These are phyloP conservation scores for Drosophila gunungcola DNA, from an alignment of 1,140 invertebrate genomes.

Conservation along the genomic window DNA sequence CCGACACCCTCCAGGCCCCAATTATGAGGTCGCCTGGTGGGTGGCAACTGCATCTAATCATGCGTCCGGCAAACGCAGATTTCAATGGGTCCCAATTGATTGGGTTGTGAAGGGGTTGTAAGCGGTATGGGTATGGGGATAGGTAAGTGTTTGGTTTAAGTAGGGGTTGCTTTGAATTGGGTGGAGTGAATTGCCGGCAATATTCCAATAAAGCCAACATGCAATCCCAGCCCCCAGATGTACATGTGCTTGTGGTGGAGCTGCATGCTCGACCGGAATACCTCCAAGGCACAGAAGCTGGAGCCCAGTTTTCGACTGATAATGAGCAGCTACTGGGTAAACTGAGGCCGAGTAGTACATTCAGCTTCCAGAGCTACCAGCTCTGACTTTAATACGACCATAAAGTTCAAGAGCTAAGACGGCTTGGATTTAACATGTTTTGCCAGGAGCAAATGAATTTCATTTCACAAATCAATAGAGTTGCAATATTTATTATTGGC, in stretches of 20 bases:
- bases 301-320: slow-evolving; percentile 12
- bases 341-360: neutral
- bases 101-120: slow-evolving; percentile 3
- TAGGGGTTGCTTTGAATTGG: neutral
- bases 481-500: too few species aligned
- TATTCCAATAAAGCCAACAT: slow-evolving; percentile 11
- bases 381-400: neutral
- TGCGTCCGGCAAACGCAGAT: slow-evolving; percentile 23
- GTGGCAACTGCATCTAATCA: slow-evolving; percentile 41
- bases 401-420: too few species aligned
- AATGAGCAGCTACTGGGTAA: slow-evolving; percentile 20
- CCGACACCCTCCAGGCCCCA: slow-evolving; percentile 4
- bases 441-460: neutral
- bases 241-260: slow-evolving; percentile 2
- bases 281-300: slow-evolving; percentile 11
- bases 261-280: neutral
- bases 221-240: neutral
- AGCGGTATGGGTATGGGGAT: neutral
- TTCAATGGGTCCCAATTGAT: slow-evolving; percentile 40
- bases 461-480: too few species aligned
- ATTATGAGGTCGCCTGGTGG: slow-evolving; percentile 13
- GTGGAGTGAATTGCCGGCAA: slow-evolving; percentile 12
- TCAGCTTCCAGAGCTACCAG: too few species aligned
- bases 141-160: neutral
- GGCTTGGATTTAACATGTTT: neutral